Evolutionary conservation across 2,888 invertebrate genomes (phyloP), one percentile per base, ranked within the genome.

Genomic region (Dicycla oo): DNA sequence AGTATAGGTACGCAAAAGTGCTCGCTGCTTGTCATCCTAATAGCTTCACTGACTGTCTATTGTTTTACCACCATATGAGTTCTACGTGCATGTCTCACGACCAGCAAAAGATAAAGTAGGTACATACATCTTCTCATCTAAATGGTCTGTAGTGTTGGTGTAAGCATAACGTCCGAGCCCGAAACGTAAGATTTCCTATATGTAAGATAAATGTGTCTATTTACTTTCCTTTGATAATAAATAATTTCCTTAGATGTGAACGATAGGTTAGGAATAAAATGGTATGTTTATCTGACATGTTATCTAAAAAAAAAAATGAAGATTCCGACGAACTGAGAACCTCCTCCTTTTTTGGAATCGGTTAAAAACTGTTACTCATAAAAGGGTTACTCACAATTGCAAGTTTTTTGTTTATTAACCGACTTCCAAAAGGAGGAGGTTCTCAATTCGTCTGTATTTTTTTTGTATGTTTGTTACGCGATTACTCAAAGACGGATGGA

Each of bases 161-260:
- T 75, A 56, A 54, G 53, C 60, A 38, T 56, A 51, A 64, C 30
- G 51, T 77, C 45, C 38, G 61, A 56, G 23, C 11, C 53, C 23
- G 18, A 1, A 62, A 65, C 8, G 15, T 61, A 69, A 15, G 63
- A 58, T 63, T 69, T 75, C 62, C 75, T 62, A 75, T 75, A 47
- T 30, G 57, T 18, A 38, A 69, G 75, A 75, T 69, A 4, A 51
- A 75, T 75, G 63, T 49, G 3, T 47, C 10, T 57, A 69, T 69
- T 69, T 75, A 69, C 51, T 38, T 58, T 45, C 30, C n/a, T 45
- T 11, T 45, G 23, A 34, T 49, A 61, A 18, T 53, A 72, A 72
- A 73, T 34, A 26, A 73, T 65, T 73, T 73, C 34, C 56, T 15
- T 20, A 49, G 5, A 58, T 58, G 10, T 40, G 34, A 62, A 57